Base-by-base conservation (phyloP, 2,888 invertebrate genomes). In the Atherix ibis region DNA sequence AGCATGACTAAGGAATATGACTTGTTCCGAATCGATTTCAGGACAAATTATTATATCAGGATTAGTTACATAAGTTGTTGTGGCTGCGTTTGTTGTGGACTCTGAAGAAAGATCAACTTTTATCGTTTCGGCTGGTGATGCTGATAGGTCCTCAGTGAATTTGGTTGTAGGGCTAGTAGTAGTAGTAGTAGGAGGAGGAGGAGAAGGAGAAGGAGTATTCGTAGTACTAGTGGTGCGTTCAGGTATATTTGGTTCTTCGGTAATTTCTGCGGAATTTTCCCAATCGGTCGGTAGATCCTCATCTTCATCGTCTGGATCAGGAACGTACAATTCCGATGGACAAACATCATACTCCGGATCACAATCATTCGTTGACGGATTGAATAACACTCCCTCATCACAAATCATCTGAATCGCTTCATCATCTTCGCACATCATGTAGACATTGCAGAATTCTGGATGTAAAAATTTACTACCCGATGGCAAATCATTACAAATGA, bases 391-490 rank as follows among this genome's bases (percentile, higher is more conserved):
- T 2, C 24, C 26, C 3, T 15, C 13, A 10, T 38, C 29, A 32
- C 43, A 43, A 15, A 31, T 40, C 15, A 43, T 38, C 14, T 36
- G 38, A 30, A 38, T 38, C 15, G 43, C 43, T 3, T 26, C 18
- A 27, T 40, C 27, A 5, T 35, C 27, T 4, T 26, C 18, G 13
- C 43, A 43, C 12, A 37, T 31, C 3, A 43, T 34, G 31, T 41
- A 43, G 9, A 41, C 36, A 32, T 43, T 38, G 27, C 43, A 43
- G 25, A 33, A 31, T 38, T 43, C 43, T 6, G 43, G 43, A 38
- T 43, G 43, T 8, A 37, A 41, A 9, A 43, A 36, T 22, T 37
- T 32, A 5, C 36, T 38, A 9, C 40, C 40, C 1, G 27, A 12
- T 28, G 35, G 28, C 19, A 34, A 31, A 27, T 37, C 29, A 14